These are phyloP conservation scores for Timandra comae DNA, from an alignment of 2,888 invertebrate species.

Conservation along the genomic window DNA sequence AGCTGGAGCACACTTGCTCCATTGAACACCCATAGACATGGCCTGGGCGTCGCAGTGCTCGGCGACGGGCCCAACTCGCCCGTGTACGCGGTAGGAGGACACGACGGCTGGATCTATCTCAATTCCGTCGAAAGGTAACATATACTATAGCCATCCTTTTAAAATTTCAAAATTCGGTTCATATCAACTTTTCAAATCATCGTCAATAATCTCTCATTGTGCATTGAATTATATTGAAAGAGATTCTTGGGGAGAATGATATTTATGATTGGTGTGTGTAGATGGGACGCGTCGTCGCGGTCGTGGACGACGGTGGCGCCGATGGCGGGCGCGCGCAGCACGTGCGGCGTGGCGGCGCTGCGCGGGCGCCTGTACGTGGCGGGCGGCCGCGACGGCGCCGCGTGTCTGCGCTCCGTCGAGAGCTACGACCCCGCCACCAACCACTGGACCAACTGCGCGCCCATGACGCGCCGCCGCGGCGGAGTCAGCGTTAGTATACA, in stretches of 20 bases:
- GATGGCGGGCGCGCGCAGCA: slow-evolving; percentile 92
- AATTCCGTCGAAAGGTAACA: slow-evolving; percentile 91
- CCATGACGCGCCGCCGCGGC: slow-evolving; percentile 91
- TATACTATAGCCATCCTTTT: no score
- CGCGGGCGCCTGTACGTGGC: slow-evolving; percentile 91
- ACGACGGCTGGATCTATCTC: slow-evolving; percentile 96
- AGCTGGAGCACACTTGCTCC: slow-evolving; percentile 89
- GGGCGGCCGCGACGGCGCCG: slow-evolving; percentile 94
- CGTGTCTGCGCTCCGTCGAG: slow-evolving; percentile 93
- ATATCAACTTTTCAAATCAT: no score
- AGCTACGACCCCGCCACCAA: slow-evolving; percentile 85
- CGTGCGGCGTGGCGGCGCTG: slow-evolving; percentile 93
- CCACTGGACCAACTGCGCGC: slow-evolving; percentile 88
- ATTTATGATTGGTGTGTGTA: no score
- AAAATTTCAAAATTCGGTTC: no score
- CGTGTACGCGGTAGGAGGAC: slow-evolving; percentile 96
- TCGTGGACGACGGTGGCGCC: slow-evolving; percentile 94
- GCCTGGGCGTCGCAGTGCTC: slow-evolving; percentile 86
- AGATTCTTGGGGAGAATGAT: no score
- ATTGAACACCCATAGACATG: slow-evolving; percentile 93
- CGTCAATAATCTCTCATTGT: no score
- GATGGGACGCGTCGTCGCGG: slow-evolving; percentile 92
- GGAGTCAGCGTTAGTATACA: slow-evolving; percentile 90
- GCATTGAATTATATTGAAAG: no score
- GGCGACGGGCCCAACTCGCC: slow-evolving; percentile 84